These are phyloP conservation scores for Trematomus loennbergii DNA, from an alignment of 2,113 vertebrate genomes.

Conservation along the genomic window DNA sequence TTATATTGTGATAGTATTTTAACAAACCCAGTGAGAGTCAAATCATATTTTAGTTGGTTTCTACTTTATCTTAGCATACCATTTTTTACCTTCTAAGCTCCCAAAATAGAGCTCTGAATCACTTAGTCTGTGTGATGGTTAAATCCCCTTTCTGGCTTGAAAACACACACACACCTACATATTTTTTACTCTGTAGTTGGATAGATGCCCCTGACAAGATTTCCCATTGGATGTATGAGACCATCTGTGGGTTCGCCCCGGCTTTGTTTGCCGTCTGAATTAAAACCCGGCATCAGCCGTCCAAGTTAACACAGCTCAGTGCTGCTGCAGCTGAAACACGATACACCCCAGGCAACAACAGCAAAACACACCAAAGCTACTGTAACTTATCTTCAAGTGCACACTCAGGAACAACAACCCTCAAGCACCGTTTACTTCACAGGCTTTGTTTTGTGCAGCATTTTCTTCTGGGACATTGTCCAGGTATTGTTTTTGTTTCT, in stretches of 20 bases:
- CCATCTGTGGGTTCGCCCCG: constrained; percentile 62
- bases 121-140: constrained; percentile 6
- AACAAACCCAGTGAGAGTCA: neutral
- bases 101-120: constrained; percentile 42
- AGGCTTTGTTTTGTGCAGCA: neutral
- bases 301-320: constrained; percentile 34
- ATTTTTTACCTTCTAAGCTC: neutral
- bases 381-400: neutral
- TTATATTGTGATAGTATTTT: neutral
- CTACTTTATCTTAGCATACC: neutral
- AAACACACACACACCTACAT: constrained; percentile 27
- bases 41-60: neutral
- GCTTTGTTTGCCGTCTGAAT: constrained; percentile 64
- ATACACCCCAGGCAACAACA: constrained; percentile 6
- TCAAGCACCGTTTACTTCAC: neutral
- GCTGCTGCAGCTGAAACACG: constrained; percentile 24
- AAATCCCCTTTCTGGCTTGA: constrained; percentile 24
- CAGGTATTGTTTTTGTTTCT: neutral
- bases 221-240: constrained; percentile 62
- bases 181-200: constrained; percentile 31
- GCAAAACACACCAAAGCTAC: neutral
- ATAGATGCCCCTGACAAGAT: constrained; percentile 56
- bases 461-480: neutral
- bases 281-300: constrained; percentile 51
- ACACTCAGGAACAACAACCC: neutral